Evolutionary conservation across 2,113 vertebrate species (phyloP).

Genomic region (Dromaius novaehollandiae): DNA sequence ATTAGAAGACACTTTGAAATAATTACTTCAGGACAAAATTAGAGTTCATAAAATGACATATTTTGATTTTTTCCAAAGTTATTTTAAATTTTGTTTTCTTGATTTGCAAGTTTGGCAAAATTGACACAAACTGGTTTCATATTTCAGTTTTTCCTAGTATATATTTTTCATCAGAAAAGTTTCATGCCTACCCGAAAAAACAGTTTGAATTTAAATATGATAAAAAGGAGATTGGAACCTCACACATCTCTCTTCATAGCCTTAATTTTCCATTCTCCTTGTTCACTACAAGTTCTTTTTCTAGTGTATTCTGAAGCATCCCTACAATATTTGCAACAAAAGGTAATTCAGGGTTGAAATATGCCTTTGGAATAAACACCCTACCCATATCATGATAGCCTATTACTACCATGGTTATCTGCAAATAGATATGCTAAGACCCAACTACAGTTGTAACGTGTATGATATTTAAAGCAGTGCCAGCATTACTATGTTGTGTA

Average conservation of each 20-base stretch:
- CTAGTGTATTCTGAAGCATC: neutral
- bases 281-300: neutral
- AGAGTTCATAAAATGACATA: neutral
- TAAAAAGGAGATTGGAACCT: neutral
- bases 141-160: neutral
- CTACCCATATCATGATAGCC: neutral
- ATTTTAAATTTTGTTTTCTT: neutral
- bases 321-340: neutral
- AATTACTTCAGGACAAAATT: neutral
- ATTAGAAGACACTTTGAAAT: neutral
- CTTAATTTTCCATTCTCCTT: neutral
- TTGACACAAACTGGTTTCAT: too few relatives aligned
- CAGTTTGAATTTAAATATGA: neutral
- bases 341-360: neutral
- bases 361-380: neutral
- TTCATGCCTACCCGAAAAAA: neutral
- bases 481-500: too few relatives aligned
- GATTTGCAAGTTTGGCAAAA: neutral
- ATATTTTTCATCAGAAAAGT: neutral
- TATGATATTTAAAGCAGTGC: too few relatives aligned
- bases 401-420: too few relatives aligned
- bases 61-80: neutral
- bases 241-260: neutral
- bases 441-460: too few relatives aligned
- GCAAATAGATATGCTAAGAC: too few relatives aligned